A percentile compares a stretch with the other conserved stretches of the same genome.
phyloP scores from a whole-genome alignment of 2,888 invertebrate species.

The Cheilosia impressa region DNA sequence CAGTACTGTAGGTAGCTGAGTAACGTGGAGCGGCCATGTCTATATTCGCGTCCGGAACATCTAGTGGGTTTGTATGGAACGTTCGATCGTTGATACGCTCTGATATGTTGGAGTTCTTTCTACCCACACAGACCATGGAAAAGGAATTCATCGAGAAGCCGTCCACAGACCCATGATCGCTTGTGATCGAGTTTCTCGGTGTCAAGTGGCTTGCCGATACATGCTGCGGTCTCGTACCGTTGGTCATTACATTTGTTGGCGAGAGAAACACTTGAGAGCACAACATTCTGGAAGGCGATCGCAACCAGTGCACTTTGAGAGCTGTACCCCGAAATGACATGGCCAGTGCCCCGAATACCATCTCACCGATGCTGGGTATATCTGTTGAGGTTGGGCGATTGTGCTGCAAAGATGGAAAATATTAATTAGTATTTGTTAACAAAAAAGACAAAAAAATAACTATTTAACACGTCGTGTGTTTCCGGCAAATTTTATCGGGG shows the following conservation, averaged over 20 bases:
- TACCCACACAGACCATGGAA: conserved; percentile 80
- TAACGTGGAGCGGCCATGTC: conserved; percentile 77
- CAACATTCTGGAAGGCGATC: conserved; percentile 84
- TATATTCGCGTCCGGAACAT: conserved; percentile 79
- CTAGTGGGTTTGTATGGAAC: conserved; percentile 79
- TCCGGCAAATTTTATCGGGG: too few species aligned
- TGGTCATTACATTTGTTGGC: conserved; percentile 81
- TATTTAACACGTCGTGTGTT: too few species aligned
- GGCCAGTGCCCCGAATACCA: conserved; percentile 96
- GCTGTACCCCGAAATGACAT: conserved; percentile 94
- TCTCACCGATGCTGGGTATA: conserved; percentile 91
- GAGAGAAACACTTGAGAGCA: conserved; percentile 87
- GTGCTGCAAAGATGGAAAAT: conserved; percentile 84
- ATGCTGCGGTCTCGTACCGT: conserved; percentile 40
- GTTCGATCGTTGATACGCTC: conserved; percentile 74
- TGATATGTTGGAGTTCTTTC: conserved; percentile 79
- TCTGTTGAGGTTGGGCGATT: conserved; percentile 87
- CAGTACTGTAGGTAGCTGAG: conserved; percentile 81
- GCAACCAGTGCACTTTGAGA: conserved; percentile 88
- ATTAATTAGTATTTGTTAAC: not conserved
- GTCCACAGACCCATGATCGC: conserved; percentile 82
- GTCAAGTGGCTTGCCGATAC: conserved; percentile 75
- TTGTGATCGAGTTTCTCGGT: conserved; percentile 82
- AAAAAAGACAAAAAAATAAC: too few species aligned
- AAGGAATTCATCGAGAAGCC: conserved; percentile 83